Conservation (phyloP, 2,888 invertebrate species). For the Adelognathus sp. region DNA sequence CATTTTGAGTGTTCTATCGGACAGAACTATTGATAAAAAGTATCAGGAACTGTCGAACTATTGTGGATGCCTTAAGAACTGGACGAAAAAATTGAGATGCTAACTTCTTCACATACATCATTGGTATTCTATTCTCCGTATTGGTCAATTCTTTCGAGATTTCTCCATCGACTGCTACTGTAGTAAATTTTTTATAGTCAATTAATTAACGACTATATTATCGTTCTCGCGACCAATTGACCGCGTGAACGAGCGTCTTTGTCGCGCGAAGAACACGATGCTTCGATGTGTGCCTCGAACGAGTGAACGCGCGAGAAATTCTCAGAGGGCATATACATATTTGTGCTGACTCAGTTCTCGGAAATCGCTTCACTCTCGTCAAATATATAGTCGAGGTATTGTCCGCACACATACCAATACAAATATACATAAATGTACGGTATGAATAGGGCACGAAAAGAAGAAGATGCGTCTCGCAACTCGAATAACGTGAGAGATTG, state of each 20-base stretch:
- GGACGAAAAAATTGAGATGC: too few species aligned
- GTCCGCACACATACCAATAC: neutral
- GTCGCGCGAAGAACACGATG: neutral
- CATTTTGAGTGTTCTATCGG: too few species aligned
- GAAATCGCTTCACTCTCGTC: neutral
- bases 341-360: conserved; percentile 46
- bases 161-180: too few species aligned
- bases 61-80: too few species aligned
- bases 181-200: neutral
- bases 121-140: too few species aligned
- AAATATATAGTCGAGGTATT: neutral
- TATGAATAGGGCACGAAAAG: too few species aligned
- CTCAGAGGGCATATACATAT: conserved; percentile 22
- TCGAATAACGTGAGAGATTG: conserved; percentile 50
- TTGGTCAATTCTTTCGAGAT: too few species aligned
- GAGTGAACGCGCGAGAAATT: conserved; percentile 2
- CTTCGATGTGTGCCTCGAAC: neutral
- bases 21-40: too few species aligned
- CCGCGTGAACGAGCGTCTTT: conserved; percentile 25
- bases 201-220: neutral
- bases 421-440: neutral
- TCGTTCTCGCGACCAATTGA: neutral
- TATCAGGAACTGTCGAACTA: too few species aligned
- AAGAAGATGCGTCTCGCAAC: conserved; percentile 35
- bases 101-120: too few species aligned